Evolutionary conservation across 2,113 vertebrate species (phyloP), one percentile per base, ranked within the genome.

Genomic region (Lichenostomus cassidix): DNA sequence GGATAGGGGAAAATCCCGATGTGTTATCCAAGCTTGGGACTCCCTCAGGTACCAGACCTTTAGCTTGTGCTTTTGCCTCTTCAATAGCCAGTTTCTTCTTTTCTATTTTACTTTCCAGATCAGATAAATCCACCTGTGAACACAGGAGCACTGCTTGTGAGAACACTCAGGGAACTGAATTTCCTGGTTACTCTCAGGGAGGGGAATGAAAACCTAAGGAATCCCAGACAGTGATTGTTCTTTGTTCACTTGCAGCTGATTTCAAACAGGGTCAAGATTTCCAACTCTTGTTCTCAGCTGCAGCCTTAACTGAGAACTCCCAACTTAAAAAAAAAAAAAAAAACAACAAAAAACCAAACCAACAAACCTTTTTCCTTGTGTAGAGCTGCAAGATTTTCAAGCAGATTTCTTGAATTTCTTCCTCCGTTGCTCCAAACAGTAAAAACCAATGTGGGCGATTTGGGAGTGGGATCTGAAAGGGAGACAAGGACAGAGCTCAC

Each of bases 361-460:
- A 92, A 10, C 87, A 35, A 87, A 98, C 98, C 98, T 98, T 98
- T 94, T 98, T 98, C 83, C 98, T 80, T 7, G 98, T 98, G 25
- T 98, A 98, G 12, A 98, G 97, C 28, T 98, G 97, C 70, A 99
- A 83, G 52, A 99, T 98, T 83, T 98, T 98, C 15, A 98, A 24
- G 94, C 98, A 99, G 76, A 99, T 98, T 76, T 98, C 98, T 76
- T 97, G 97, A 84, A 99, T 98, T 83, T 99, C 98, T 84, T 98
- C 98, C 87, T 99, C 98, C 2, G 97, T 97, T 6, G 98, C 95
- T 92, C 98, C 98, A 18, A 99, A 99, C 65, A 99, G 94, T 24
- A 98, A 96, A 96, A 99, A 99, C 98, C 98, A 99, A 69, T 98
- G 98, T 1, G 98, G 98, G 75, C 98, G 98, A 84, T 98, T 98